Conservation (phyloP, 2,797 vertebrate genomes). For the Rhadinocentrus ornatus region DNA sequence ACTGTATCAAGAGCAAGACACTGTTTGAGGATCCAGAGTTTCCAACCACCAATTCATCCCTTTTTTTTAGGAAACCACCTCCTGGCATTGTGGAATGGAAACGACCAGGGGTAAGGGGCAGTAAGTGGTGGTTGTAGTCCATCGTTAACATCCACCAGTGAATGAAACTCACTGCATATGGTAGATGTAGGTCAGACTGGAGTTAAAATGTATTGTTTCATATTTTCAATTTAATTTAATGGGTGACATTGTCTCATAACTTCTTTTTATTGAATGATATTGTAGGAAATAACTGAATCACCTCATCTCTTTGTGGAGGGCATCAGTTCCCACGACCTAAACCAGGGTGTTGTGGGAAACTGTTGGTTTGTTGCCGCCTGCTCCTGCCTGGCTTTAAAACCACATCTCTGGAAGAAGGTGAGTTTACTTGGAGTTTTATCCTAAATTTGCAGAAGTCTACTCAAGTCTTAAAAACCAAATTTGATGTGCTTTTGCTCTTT, state of each 20-base stretch:
- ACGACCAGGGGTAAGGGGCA: constrained; percentile 83
- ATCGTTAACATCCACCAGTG: not conserved
- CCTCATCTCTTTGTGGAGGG: constrained; percentile 91
- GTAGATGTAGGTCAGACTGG: no score
- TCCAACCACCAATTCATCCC: constrained; percentile 84
- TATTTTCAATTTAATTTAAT: no score
- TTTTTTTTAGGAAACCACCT: constrained; percentile 84
- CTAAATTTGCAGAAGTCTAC: not conserved
- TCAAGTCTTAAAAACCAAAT: not conserved
- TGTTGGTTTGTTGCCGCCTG: constrained; percentile 96
- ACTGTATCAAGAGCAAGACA: constrained; percentile 79
- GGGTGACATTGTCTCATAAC: not conserved
- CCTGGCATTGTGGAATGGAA: constrained; percentile 88
- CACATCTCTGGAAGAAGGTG: constrained; percentile 91
- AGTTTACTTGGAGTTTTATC: not conserved
- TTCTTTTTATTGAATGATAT: not conserved
- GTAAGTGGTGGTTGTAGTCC: not conserved
- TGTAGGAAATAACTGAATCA: constrained; percentile 86
- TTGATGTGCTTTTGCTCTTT: not conserved
- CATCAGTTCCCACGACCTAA: constrained; percentile 91
- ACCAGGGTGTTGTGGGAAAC: constrained; percentile 91
- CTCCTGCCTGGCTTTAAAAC: constrained; percentile 91
- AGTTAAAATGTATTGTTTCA: no score
- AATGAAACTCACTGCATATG: not conserved
- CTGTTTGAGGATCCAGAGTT: constrained; percentile 93